Conservation (phyloP, 2,113 vertebrate species). For the Oxyura jamaicensis region DNA sequence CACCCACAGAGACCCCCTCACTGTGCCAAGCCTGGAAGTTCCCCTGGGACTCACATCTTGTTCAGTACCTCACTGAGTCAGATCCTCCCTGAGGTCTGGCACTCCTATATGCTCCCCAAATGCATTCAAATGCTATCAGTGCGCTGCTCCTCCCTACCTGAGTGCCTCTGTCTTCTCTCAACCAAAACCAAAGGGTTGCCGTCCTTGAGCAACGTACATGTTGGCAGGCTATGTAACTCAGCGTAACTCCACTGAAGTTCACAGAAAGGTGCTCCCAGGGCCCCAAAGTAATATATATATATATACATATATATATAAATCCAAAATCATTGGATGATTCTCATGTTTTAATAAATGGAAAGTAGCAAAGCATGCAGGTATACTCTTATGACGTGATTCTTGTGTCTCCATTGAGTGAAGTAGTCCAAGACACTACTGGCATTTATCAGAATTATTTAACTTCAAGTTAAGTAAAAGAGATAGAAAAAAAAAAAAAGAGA, state of each 20-base stretch:
- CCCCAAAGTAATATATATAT: not conserved
- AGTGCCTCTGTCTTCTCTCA: not conserved
- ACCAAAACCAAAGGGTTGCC: not conserved
- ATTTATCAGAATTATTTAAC: not conserved
- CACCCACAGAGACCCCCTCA: not conserved
- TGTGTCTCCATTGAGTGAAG: not conserved
- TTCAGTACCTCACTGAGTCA: not conserved
- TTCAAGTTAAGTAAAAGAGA: not conserved
- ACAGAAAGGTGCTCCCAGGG: not conserved
- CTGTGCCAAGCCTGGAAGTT: not conserved
- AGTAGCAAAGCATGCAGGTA: not conserved
- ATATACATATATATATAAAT: no score
- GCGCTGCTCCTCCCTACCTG: not conserved
- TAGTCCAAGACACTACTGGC: not conserved
- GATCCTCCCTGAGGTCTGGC: not conserved
- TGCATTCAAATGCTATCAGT: not conserved
- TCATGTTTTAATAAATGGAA: not conserved
- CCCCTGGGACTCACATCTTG: not conserved
- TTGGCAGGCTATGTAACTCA: not conserved
- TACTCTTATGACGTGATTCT: not conserved
- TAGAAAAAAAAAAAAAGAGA: not conserved
- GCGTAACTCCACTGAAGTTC: not conserved
- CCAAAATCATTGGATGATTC: not conserved
- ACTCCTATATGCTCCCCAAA: not conserved
- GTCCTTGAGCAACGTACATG: fast-evolving